phyloP scores from a whole-genome alignment of 2,888 invertebrate species.

The Eubasilissa splendida region DNA sequence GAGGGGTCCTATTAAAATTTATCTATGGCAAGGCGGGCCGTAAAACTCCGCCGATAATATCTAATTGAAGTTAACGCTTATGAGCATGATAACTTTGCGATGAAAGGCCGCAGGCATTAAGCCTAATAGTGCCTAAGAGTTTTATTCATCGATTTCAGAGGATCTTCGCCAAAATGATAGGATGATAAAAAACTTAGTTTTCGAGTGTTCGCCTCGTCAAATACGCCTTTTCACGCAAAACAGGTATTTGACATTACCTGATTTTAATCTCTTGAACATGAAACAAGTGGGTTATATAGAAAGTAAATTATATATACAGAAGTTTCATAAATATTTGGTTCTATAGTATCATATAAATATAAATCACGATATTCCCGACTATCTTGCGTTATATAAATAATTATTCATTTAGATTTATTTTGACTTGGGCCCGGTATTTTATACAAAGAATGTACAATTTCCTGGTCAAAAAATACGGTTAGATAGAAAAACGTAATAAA shows the following conservation, averaged over 20 bases:
- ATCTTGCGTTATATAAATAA: no score
- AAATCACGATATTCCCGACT: no score
- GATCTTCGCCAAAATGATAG: constrained; percentile 4
- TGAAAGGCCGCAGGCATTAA: constrained; percentile 57
- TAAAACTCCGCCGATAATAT: constrained; percentile 58
- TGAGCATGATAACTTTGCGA: constrained; percentile 58
- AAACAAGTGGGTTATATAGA: no score
- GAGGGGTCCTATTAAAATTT: constrained; percentile 58
- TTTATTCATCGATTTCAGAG: constrained; percentile 6
- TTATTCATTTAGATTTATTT: no score
- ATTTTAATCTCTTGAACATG: no score
- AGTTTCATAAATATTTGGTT: no score
- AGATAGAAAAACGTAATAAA: constrained; percentile 22
- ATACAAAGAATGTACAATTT: background rate
- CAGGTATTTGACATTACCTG: no score
- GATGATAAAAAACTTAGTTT: constrained; percentile 11
- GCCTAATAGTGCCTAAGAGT: constrained; percentile 26
- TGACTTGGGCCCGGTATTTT: no score
- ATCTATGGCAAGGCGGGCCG: constrained; percentile 52
- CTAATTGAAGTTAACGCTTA: constrained; percentile 59
- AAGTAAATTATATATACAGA: no score
- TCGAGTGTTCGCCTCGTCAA: no score
- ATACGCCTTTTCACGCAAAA: no score
- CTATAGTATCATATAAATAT: no score
- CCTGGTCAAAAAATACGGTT: constrained; percentile 43